Conservation (phyloP, 2,888 invertebrate species). For the Tuta absoluta region DNA sequence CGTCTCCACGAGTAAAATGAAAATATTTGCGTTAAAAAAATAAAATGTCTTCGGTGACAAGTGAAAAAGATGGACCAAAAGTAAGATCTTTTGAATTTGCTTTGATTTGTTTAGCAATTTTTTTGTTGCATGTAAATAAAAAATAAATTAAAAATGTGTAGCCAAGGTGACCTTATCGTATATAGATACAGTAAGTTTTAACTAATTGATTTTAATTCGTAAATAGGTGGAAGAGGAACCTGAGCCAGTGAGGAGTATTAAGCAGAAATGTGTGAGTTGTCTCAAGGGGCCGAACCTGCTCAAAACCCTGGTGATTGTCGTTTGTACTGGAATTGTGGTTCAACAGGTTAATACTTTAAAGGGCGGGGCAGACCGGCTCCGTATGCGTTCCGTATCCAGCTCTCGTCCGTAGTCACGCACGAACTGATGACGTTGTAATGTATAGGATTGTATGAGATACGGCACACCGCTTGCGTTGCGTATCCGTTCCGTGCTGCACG, state of each 20-base stretch:
- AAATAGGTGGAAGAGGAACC: constrained; percentile 32
- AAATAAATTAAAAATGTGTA: no score
- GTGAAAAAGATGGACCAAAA: constrained; percentile 31
- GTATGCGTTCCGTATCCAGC: no score
- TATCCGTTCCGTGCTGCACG: no score
- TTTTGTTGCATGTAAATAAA: no score
- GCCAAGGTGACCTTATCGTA: no score
- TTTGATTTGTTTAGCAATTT: no score
- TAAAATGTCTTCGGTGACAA: constrained; percentile 32
- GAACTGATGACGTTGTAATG: no score
- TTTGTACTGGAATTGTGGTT: constrained; percentile 79
- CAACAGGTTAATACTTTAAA: constrained; percentile 76
- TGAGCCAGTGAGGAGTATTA: constrained; percentile 45
- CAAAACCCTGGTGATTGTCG: constrained; percentile 77
- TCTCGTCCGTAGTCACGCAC: no score
- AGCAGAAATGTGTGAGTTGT: constrained; percentile 61
- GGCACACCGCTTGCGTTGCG: no score
- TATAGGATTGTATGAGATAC: no score
- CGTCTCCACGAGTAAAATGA: background rate
- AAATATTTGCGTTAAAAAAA: background rate
- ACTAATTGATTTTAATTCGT: background rate
- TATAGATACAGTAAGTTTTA: no score
- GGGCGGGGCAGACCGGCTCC: no score
- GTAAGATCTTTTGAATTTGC: constrained; percentile 26
- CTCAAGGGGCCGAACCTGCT: constrained; percentile 79